phyloP scores from a whole-genome alignment of 2,888 invertebrate species.

The Erebia ligea region DNA sequence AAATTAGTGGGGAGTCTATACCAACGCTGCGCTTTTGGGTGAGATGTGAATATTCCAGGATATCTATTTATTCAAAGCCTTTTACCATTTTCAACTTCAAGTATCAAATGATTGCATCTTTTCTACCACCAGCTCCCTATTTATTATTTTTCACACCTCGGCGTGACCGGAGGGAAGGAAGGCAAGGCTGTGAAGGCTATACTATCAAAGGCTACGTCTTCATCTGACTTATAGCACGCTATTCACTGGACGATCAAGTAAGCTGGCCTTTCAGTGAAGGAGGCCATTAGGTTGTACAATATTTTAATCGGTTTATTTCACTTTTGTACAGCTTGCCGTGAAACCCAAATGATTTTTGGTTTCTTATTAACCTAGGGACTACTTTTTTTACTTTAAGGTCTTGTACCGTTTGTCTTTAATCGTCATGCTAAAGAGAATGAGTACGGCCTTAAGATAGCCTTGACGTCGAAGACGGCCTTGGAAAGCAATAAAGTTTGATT shows the following conservation, averaged over 20 bases:
- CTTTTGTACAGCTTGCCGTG: too few relatives aligned
- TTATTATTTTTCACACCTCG: conserved; percentile 35
- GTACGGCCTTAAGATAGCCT: too few relatives aligned
- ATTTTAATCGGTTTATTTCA: not conserved
- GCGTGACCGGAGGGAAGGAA: conserved; percentile 24
- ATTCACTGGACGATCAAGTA: conserved; percentile 16
- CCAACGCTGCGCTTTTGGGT: too few relatives aligned
- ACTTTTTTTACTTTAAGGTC: too few relatives aligned
- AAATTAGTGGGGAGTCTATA: too few relatives aligned
- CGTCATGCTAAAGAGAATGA: too few relatives aligned
- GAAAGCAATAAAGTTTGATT: too few relatives aligned
- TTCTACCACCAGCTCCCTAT: not conserved
- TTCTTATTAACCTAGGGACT: too few relatives aligned
- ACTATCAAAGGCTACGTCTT: conserved; percentile 28
- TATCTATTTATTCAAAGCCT: not conserved
- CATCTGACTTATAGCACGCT: conserved; percentile 30
- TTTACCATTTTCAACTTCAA: not conserved
- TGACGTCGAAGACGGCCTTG: too few relatives aligned
- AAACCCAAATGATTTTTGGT: too few relatives aligned
- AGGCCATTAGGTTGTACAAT: conserved; percentile 3
- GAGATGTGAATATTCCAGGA: too few relatives aligned
- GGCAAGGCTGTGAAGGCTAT: not conserved
- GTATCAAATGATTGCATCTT: not conserved
- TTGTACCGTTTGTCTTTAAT: too few relatives aligned
- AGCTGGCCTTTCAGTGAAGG: conserved; percentile 4